Evolutionary conservation across 2,113 vertebrate genomes (phyloP), one percentile per base, ranked within the genome.

Genomic region (Eulacestoma nigropectus): DNA sequence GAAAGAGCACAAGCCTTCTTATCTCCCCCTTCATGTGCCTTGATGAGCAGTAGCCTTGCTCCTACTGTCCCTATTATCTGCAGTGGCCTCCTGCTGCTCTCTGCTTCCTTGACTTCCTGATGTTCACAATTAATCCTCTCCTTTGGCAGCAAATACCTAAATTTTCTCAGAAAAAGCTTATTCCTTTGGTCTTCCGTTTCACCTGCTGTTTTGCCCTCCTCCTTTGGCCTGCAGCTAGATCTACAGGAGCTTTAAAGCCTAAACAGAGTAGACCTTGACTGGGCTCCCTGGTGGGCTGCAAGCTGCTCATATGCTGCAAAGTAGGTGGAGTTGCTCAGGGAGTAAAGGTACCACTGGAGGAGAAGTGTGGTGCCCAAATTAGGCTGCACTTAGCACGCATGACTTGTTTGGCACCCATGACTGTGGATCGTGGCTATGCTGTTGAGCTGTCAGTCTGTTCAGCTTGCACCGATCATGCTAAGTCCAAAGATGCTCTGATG

Each of bases 51-150:
- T 33, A 96, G 55, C 78, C 59, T 69, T 94, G 60, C 35, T 94
- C 39, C 46, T 90, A 85, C 87, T 94, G 93, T 96, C 93, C 68
- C 80, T 84, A 33, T 96, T 96, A 94, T 94, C 82, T 91, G 46
- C 63, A 55, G 33, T 53, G 67, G 33, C 47, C 72, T 96, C 90
- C 87, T 84, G 89, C 95, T 94, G 92, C 39, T 94, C 75, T 93
- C 59, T 90, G 90, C 85, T 80, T 91, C 50, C 1, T 63, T 96
- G 92, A 75, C 91, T 96, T 94, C 92, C 93, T 96, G 63, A 91
- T 95, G 89, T 89, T 95, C 94, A 56, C 86, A 57, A 62, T 62
- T 94, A 93, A 96, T 95, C 92, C 90, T 93, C 80, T 91, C 62
- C 62, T 75, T 96, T 96, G 95, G 94, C 90, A 95, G 83, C 65